Evolutionary conservation across 2,888 invertebrate species (phyloP), one percentile per base, ranked within the genome.

Genomic region (Cabera pusaria): DNA sequence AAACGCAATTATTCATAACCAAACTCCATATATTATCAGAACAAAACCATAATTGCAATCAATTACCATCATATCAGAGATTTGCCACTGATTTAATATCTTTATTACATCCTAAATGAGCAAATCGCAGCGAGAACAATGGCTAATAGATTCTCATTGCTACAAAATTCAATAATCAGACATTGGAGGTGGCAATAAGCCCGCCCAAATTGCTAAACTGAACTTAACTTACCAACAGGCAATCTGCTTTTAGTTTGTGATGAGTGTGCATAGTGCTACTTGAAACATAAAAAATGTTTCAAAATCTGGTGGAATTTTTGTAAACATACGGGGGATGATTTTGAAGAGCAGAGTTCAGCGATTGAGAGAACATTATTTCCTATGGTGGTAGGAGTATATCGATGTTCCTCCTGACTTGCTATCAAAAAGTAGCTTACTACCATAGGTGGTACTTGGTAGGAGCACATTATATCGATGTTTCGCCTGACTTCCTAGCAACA

Each of bases 251-350:
- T 40, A 37, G 36, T 28, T 28, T 31, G 32, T 31, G 28, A 41
- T 23, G 29, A 42, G n/a, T n/a, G n/a, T n/a, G n/a, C n/a, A n/a
- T n/a, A 14, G 14, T 44, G 38, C 40, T 41, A 31, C 32, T 46
- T 28, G 45, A 36, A 37, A 46, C 38, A 39, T 45, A 46, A 48
- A 48, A 46, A 51, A 37, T 48, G 36, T 51, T 51, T 42, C 48
- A 36, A 48, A 48, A 51, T 37, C 10, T 14, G 6, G 10, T 20
- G 20, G 28, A 28, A 40, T 40, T 27, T n/a, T 24, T 6, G 29
- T 14, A 6, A 14, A 40, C 24, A 41, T 12, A 45, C 51, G 40
- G 26, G 2, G 0, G 0, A 1, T 3, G 12, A 8, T 29, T 51
- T 20, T 18, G 28, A 8, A 16, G 21, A 36, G 24, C 34, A 6